These are phyloP conservation scores for Cephalotes varians DNA, from an alignment of 2,888 invertebrate species.

Conservation along the genomic window DNA sequence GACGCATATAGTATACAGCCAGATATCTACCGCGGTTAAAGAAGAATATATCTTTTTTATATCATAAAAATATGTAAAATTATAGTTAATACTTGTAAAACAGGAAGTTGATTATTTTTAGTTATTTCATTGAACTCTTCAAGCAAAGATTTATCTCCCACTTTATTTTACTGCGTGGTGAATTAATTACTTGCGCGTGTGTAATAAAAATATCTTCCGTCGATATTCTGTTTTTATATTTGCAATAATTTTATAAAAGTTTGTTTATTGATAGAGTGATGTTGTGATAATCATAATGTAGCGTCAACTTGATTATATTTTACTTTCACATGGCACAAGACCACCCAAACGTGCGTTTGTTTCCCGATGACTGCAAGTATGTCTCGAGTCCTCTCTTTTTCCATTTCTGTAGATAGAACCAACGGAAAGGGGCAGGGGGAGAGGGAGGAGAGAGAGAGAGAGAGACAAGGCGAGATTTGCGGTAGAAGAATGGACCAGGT, in stretches of 20 bases:
- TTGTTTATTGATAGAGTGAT: neutral
- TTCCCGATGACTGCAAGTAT: constrained; percentile 32
- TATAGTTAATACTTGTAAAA: neutral
- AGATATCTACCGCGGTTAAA: neutral
- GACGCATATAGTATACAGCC: neutral
- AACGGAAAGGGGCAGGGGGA: constrained; percentile 65
- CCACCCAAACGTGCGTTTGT: constrained; percentile 36
- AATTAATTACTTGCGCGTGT: constrained; percentile 6
- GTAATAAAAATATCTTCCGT: neutral
- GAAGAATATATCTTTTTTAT: neutral
- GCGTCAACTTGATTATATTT: neutral
- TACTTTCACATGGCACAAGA: constrained; percentile 11
- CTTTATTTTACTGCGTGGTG: neutral
- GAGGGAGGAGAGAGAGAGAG: constrained; percentile 59
- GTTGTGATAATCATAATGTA: neutral
- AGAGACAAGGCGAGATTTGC: constrained; percentile 63
- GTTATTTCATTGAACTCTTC: neutral
- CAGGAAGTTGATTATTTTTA: neutral
- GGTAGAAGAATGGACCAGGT: constrained; percentile 81
- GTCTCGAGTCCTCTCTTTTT: constrained; percentile 34
- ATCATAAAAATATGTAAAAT: neutral
- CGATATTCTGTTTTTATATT: neutral
- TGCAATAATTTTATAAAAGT: neutral
- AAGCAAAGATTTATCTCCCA: neutral
- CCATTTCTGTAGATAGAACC: constrained; percentile 20